Conservation (phyloP, 2,888 invertebrate genomes). For the Oxycera nigricornis region DNA sequence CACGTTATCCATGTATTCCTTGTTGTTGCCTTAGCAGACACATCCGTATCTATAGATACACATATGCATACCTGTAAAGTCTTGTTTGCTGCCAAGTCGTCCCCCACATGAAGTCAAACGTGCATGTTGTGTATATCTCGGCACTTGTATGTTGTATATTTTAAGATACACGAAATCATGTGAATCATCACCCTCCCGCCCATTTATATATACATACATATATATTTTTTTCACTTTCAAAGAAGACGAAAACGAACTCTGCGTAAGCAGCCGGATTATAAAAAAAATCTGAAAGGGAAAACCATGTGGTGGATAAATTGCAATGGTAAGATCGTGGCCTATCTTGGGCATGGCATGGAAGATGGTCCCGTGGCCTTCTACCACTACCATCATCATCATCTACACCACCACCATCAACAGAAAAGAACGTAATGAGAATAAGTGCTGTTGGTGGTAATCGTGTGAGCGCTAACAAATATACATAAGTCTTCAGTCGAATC, state of each 20-base stretch:
- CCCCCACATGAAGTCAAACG: neutral
- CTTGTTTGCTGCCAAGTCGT: constrained; percentile 2
- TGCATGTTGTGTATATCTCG: neutral
- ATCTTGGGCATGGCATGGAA: neutral
- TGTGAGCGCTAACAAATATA: too few species aligned
- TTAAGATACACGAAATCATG: constrained; percentile 6
- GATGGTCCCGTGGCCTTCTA: neutral
- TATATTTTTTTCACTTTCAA: too few species aligned
- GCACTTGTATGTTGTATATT: constrained; percentile 3
- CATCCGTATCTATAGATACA: neutral
- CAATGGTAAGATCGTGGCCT: constrained; percentile 2
- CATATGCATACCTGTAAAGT: neutral
- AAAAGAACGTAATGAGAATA: too few species aligned
- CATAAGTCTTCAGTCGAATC: neutral
- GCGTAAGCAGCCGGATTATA: neutral
- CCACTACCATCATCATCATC: too few species aligned
- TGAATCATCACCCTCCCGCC: neutral
- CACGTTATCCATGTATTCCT: neutral
- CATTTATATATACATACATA: too few species aligned
- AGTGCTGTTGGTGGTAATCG: too few species aligned
- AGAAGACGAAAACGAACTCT: neutral
- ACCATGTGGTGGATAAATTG: neutral
- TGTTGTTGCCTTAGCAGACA: neutral
- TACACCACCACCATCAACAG: too few species aligned
- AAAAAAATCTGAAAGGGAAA: neutral